Evolutionary conservation across 2,797 vertebrate species (phyloP).

Genomic region (Lacerta bilineata): DNA sequence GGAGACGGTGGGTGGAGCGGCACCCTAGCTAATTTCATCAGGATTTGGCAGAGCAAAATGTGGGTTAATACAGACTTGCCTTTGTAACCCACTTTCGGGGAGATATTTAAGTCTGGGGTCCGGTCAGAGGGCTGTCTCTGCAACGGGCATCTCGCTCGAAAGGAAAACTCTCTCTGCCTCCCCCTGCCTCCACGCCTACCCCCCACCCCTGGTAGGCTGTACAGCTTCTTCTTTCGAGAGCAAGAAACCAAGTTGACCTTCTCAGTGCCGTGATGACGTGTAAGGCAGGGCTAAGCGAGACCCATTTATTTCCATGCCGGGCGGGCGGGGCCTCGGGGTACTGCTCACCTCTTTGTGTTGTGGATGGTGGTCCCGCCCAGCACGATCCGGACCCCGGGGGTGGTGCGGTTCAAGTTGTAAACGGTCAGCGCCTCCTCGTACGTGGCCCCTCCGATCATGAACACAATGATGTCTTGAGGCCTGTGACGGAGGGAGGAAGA

Average conservation of each 20-base stretch:
- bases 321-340: too few species aligned
- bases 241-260: neutral
- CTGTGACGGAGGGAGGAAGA: slow-evolving; percentile 70
- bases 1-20: neutral
- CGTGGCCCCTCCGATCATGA: slow-evolving; percentile 92
- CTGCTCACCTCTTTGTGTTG: slow-evolving; percentile 90
- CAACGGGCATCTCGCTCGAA: neutral
- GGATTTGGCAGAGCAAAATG: slow-evolving; percentile 23
- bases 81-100: slow-evolving; percentile 57
- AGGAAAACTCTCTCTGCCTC: neutral
- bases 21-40: slow-evolving; percentile 39
- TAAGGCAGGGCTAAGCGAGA: too few species aligned
- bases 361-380: slow-evolving; percentile 93
- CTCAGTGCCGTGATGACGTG: too few species aligned
- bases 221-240: too few species aligned
- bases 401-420: slow-evolving; percentile 93
- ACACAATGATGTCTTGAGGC: slow-evolving; percentile 94
- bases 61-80: slow-evolving; percentile 67
- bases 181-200: neutral
- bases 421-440: slow-evolving; percentile 93
- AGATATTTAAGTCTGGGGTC: slow-evolving; percentile 13
- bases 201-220: neutral
- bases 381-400: slow-evolving; percentile 91
- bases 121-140: neutral
- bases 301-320: too few species aligned